Percentiles rank a stretch among this genome's conserved stretches.
Evolutionary conservation across 37 sponge, comb jelly and placozoan species (phyloP).

Genomic region (Cladorhizidae sp.): DNA sequence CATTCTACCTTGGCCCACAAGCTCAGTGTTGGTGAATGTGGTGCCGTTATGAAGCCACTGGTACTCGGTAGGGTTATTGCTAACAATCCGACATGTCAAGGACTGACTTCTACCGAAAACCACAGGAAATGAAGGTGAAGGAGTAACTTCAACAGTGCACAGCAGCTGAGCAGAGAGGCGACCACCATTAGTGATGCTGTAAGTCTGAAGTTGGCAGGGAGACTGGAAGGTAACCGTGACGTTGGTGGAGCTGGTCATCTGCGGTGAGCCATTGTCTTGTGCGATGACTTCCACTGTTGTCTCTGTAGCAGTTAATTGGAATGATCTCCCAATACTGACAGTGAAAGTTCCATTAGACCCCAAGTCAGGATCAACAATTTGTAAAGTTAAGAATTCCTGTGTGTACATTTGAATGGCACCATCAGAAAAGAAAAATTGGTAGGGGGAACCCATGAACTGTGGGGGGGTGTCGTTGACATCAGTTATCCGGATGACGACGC

Average conservation of each 20-base stretch:
- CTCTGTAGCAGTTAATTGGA: background rate
- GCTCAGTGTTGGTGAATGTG: slow-evolving; percentile 4
- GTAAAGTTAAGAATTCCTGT: slow-evolving; percentile 1
- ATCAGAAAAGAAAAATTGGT: background rate
- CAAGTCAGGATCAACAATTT: slow-evolving; percentile 54
- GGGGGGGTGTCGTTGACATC: slow-evolving; percentile 87
- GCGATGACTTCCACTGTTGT: slow-evolving; percentile 59
- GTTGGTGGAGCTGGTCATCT: slow-evolving; percentile 1
- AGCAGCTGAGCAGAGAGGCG: slow-evolving; percentile 11
- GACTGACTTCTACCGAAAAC: slow-evolving; percentile 9
- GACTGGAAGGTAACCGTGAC: slow-evolving; percentile 40
- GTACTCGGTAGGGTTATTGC: slow-evolving; percentile 36
- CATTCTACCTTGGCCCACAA: background rate
- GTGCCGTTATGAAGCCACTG: slow-evolving; percentile 66
- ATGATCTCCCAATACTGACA: slow-evolving; percentile 7
- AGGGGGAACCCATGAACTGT: slow-evolving; percentile 12
- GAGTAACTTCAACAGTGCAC: slow-evolving; percentile 16
- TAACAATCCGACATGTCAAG: slow-evolving; percentile 14
- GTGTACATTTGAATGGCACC: background rate
- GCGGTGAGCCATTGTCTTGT: slow-evolving; percentile 60
- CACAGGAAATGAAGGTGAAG: background rate
- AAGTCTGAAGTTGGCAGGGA: slow-evolving; percentile 37
- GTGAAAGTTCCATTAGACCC: slow-evolving; percentile 53
- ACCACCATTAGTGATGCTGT: slow-evolving; percentile 25
- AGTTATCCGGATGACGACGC: slow-evolving; percentile 21